Conservation (phyloP, 2,113 vertebrate genomes). For the Vireo altiloquus region DNA sequence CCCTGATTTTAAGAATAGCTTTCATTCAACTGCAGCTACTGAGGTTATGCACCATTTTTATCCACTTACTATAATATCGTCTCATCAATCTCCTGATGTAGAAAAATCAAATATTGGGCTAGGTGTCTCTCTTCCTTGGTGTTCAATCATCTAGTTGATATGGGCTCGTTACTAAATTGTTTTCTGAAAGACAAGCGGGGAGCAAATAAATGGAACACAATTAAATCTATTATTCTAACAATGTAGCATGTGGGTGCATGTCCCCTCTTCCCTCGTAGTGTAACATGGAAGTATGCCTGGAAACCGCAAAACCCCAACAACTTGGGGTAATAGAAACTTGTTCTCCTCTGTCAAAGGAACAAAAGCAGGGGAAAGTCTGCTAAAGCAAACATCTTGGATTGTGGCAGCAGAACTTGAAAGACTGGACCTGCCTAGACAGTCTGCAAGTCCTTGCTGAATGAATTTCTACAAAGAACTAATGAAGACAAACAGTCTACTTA, state of each 20-base stretch:
- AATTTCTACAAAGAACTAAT: constrained; percentile 58
- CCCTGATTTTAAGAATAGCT: neutral
- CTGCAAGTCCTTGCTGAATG: neutral
- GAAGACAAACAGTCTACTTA: constrained; percentile 67
- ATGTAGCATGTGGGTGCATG: neutral
- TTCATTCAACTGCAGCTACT: neutral
- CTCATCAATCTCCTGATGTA: neutral
- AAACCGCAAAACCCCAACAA: neutral
- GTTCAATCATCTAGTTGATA: neutral
- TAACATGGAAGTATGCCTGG: neutral
- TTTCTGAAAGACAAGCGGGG: neutral
- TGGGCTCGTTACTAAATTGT: neutral
- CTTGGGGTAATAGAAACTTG: neutral
- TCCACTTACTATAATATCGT: neutral
- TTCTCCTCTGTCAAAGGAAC: neutral
- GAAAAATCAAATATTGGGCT: neutral
- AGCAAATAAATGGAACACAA: neutral
- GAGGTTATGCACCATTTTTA: neutral
- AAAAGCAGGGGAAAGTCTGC: neutral
- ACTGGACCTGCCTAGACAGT: neutral
- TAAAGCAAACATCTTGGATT: neutral
- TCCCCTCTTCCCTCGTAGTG: neutral
- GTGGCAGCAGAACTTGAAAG: constrained; percentile 18
- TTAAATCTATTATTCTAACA: neutral
- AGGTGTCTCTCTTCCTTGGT: neutral